Base-by-base conservation (phyloP, 2,113 vertebrate genomes). In the Pholis gunnellus region DNA sequence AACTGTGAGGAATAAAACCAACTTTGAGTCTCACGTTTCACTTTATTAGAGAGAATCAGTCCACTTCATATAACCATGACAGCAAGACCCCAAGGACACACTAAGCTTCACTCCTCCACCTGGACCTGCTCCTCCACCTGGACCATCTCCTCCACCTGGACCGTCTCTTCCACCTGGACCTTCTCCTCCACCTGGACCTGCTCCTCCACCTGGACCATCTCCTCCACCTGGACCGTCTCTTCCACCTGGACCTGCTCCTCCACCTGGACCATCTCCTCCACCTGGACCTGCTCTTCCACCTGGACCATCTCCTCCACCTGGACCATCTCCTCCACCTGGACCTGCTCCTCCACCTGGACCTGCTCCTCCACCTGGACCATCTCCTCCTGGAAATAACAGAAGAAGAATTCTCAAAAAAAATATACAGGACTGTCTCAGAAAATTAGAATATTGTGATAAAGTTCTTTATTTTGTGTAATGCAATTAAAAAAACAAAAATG, bases 51-150 rank as follows among this genome's bases (percentile, higher is more conserved):
- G 44, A 46, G 44, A 46, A 46, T 56, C 52, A 56, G 52, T 56
- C n/a, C 52, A 57, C 25, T 14, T 11, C 25, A 36, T 65, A 48
- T 63, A 20, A 56, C 63, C 74, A 76, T 42, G 48, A 50, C 6
- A 56, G 67, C 50, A 0, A 56, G n/a, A 40, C 60, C 11, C 0
- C 1, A 6, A 50, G 31, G 34, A 44, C 57, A 9, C n/a, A 9
- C 6, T 40, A 20, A 0, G 25, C 1, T 25, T 52, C 78, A 81
- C 38, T 74, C 78, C 1, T 70, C 4, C 9, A 38, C 66, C 61
- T 72, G 34, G 34, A 34, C 69, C 60, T 72, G 48, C 50, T 66
- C 78, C 1, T 60, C 4, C 9, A 46, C 64, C 61, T 72, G 17
- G 17, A 48, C 70, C 60, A 57, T 36, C 48, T 72, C 69, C 1